phyloP scores from a whole-genome alignment of 2,888 invertebrate genomes.

The Pristionchus maxplancki region DNA sequence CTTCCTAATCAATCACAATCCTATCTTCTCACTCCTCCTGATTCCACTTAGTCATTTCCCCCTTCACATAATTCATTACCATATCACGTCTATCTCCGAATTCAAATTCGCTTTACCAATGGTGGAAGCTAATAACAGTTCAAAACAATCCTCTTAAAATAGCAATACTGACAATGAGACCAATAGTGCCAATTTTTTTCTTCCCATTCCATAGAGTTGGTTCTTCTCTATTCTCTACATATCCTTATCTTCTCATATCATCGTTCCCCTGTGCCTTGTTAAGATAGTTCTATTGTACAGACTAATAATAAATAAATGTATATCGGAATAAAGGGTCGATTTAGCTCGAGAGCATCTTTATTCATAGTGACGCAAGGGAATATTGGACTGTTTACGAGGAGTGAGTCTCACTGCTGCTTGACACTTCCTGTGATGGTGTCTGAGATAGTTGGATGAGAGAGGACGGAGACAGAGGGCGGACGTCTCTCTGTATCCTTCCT shows the following conservation, averaged over 20 bases:
- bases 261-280: not conserved
- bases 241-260: not conserved
- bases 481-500: conserved; percentile 1
- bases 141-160: not conserved
- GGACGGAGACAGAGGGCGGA: not conserved
- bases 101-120: conserved; percentile 16
- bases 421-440: not conserved
- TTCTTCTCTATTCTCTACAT: not conserved
- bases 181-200: not conserved
- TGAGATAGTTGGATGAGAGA: not conserved
- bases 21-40: not conserved
- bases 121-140: not conserved
- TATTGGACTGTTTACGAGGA: not conserved
- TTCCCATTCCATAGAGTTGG: not conserved
- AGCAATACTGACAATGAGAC: not conserved
- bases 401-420: not conserved
- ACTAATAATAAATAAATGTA: not conserved
- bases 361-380: not conserved
- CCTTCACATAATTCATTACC: too few species aligned
- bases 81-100: not conserved
- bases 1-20: not conserved
- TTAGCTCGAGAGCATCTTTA: conserved; percentile 32
- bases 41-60: not conserved
- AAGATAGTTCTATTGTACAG: not conserved
- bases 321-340: not conserved